Evolutionary conservation across 2,888 invertebrate species (phyloP).

Genomic region (Salticus scenicus): DNA sequence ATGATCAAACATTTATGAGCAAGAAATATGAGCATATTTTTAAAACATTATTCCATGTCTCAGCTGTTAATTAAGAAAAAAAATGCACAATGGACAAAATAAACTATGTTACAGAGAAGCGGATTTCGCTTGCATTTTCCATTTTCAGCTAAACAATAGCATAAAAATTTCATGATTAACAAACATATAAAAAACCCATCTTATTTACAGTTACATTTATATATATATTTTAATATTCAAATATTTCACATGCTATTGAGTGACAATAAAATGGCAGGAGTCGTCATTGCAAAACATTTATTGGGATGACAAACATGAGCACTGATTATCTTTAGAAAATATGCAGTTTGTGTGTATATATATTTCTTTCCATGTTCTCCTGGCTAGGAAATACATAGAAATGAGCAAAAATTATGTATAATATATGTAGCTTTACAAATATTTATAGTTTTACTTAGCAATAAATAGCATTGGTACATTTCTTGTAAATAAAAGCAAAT

Average conservation of each 20-base stretch:
- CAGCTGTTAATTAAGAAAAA: neutral
- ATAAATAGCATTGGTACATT: no score
- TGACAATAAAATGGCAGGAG: constrained; percentile 67
- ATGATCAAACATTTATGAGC: constrained; percentile 48
- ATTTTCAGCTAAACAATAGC: constrained; percentile 42
- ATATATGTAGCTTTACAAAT: no score
- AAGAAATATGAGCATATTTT: constrained; percentile 46
- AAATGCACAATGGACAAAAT: constrained; percentile 2
- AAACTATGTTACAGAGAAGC: constrained; percentile 13
- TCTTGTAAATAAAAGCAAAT: no score
- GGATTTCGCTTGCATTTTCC: constrained; percentile 11
- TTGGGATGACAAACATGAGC: constrained; percentile 59
- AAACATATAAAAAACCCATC: constrained; percentile 57
- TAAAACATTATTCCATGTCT: constrained; percentile 2
- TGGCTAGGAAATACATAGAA: neutral
- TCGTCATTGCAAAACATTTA: constrained; percentile 52
- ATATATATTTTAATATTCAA: constrained; percentile 33
- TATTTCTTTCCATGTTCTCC: no score
- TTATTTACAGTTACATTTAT: constrained; percentile 48
- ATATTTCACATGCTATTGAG: constrained; percentile 25
- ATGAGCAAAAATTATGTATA: neutral
- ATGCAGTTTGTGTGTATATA: neutral
- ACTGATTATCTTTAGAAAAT: constrained; percentile 50
- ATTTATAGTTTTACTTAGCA: no score
- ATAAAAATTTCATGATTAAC: constrained; percentile 56